Evolutionary conservation across 2,888 invertebrate genomes (phyloP).

Genomic region (Pelosia muscerda): DNA sequence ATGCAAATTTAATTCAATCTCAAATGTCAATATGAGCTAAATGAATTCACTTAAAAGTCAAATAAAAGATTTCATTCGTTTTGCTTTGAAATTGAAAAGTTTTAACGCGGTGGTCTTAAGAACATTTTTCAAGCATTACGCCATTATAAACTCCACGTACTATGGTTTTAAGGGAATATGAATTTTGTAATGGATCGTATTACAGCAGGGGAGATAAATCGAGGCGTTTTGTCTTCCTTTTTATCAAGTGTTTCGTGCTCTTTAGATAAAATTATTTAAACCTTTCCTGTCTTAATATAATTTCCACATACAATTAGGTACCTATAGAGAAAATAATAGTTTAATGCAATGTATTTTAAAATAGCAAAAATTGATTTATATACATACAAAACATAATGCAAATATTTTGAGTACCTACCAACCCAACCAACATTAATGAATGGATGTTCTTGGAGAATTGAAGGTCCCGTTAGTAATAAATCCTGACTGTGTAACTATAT

Average conservation of each 20-base stretch:
- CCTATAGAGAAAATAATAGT: no score
- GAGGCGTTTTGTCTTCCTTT: not conserved
- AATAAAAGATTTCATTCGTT: conserved; percentile 31
- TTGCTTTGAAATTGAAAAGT: conserved; percentile 29
- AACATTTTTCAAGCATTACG: conserved; percentile 33
- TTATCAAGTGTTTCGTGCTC: not conserved
- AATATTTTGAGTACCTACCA: not conserved
- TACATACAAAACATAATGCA: no score
- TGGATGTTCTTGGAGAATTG: not conserved
- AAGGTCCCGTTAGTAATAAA: not conserved
- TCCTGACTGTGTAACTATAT: not conserved
- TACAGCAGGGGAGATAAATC: not conserved
- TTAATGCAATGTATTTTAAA: not conserved
- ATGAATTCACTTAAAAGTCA: conserved; percentile 31
- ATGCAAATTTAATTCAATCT: not conserved
- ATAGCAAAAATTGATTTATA: no score
- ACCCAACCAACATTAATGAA: not conserved
- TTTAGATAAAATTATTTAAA: not conserved
- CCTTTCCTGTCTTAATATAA: not conserved
- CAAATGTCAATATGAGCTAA: conserved; percentile 22
- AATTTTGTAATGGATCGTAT: conserved; percentile 9
- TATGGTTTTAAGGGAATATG: conserved; percentile 14
- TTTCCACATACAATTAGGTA: no score
- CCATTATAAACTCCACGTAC: conserved; percentile 32
- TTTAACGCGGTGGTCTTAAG: conserved; percentile 20